Evolutionary conservation across 2,113 vertebrate genomes (phyloP), one percentile per base, ranked within the genome.

Genomic region (Corapipo altera): DNA sequence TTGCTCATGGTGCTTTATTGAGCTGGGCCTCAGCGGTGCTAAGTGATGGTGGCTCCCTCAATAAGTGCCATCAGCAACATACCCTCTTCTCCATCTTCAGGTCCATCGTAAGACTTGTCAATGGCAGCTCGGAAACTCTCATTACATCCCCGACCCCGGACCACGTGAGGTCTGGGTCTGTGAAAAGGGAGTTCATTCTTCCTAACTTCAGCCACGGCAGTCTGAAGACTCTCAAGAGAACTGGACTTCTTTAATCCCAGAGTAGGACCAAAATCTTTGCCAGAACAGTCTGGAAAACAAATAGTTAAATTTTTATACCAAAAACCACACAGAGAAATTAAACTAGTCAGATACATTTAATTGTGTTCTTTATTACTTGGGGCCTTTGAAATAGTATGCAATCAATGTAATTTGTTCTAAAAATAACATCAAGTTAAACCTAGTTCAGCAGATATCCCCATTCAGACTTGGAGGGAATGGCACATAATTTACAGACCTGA

Each of bases 71-170:
- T 27, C 23, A 74, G 76, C 12, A 49, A 61, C 98, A 91, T 97
- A 99, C 99, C 99, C 7, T 99, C 98, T 9, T 99, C 99, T 15
- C 98, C 96, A 66, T 98, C 98, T n/a, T 99, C 98, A 0, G 99
- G 99, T 12, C 99, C 99, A 22, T 99, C 99, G 0, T 99, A 99
- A 13, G 99, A 99, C 90, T 99, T 99, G 97, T 99, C 99, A 44
- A 99, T 99, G 76, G 99, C 99, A 4, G 99, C 99, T 81, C 99
- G 95, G 98, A 99, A 99, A 96, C 99, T 99, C 96, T 99, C 99
- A 1, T 99, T 99, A 95, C 99, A 99, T 55, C 99, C 99, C 16
- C 99, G 98, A 28, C 99, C 99, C 32, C 99, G 98, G 49, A 99
- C 98, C 98, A 99, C 99, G 35, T 99, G 99, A 12, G 99, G 98